Evolutionary conservation across 2,888 invertebrate species (phyloP).

Genomic region (Chaetogeoica ovagalla): DNA sequence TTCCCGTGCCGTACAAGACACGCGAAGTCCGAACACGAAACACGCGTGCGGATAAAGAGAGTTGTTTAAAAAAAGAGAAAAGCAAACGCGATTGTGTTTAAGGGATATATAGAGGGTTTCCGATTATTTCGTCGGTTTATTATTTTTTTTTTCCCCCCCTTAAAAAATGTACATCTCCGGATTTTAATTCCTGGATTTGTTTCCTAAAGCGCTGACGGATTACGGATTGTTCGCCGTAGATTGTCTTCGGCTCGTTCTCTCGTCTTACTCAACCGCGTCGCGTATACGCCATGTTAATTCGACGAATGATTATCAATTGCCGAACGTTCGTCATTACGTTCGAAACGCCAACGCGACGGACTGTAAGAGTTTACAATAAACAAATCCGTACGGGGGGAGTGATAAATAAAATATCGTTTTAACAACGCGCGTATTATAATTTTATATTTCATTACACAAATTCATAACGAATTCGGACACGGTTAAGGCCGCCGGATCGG

Average conservation of each 20-base stretch:
- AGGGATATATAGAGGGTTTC: neutral
- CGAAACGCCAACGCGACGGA: too few species aligned
- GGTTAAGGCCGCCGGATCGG: too few species aligned
- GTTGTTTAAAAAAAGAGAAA: neutral
- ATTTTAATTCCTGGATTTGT: conserved; percentile 13
- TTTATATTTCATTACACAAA: too few species aligned
- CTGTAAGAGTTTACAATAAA: too few species aligned
- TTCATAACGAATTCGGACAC: neutral
- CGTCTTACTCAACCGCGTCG: neutral
- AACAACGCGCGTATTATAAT: neutral
- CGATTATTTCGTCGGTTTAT: neutral
- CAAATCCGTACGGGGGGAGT: too few species aligned
- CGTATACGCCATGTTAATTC: neutral
- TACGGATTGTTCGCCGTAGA: neutral
- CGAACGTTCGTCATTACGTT: too few species aligned
- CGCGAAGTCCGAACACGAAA: neutral
- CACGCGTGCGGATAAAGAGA: neutral
- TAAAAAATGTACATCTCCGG: neutral
- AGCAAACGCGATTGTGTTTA: neutral
- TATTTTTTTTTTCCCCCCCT: neutral
- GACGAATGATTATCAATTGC: too few species aligned
- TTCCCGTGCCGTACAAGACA: neutral
- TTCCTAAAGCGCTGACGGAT: neutral
- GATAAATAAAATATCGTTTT: neutral
- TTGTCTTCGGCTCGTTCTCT: neutral